Conservation (phyloP, 2,113 vertebrate genomes). For the Meleagris gallopavo region DNA sequence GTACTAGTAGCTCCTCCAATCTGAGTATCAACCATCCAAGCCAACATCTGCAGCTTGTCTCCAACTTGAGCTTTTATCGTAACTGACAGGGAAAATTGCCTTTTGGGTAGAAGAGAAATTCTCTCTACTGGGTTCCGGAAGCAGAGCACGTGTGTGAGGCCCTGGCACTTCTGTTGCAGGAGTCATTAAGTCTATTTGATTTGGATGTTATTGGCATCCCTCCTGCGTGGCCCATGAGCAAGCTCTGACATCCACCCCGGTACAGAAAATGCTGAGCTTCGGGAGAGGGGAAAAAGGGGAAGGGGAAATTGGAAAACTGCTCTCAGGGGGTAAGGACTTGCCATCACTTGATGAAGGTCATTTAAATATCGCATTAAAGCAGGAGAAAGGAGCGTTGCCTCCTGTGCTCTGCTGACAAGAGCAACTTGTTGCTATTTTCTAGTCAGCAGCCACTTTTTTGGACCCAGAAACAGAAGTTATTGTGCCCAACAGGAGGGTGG, state of each 20-base stretch:
- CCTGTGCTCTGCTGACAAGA: accelerated
- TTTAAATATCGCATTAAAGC: neutral
- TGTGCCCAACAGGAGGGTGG: neutral
- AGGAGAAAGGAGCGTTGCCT: neutral
- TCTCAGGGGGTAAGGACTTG: neutral
- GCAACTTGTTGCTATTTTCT: accelerated
- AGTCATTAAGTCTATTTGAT: neutral
- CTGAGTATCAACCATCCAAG: neutral
- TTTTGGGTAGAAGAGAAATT: neutral
- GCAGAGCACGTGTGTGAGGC: accelerated
- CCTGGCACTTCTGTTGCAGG: neutral
- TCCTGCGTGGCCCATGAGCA: accelerated
- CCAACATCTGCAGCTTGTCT: neutral
- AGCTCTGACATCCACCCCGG: neutral
- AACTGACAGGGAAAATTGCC: neutral
- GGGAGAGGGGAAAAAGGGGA: neutral
- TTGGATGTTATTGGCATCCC: neutral
- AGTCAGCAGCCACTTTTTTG: neutral
- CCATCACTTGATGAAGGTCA: neutral
- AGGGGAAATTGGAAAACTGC: neutral
- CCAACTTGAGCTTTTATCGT: neutral
- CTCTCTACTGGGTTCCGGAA: neutral
- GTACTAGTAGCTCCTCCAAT: neutral
- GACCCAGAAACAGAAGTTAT: accelerated
- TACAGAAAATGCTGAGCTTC: neutral